Percentiles rank a stretch among this genome's conserved stretches.
These are phyloP conservation scores for Blastobasis adustella DNA, from an alignment of 2,888 invertebrate species.

Conservation along the genomic window DNA sequence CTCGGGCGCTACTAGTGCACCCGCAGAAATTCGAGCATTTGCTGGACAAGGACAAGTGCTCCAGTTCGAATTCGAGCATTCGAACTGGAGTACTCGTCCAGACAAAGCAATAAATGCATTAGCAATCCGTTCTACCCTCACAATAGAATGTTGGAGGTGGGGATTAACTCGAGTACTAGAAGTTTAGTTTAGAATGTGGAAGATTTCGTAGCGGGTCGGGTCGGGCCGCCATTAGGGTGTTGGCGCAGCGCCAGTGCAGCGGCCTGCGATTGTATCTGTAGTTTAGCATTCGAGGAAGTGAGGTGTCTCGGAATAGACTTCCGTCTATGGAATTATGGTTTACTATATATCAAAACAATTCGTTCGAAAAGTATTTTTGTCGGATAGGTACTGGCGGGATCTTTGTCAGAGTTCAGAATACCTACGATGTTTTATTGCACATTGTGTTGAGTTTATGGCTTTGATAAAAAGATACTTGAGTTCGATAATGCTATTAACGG, in stretches of 20 bases:
- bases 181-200: slow-evolving; percentile 58
- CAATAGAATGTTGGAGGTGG: slow-evolving; percentile 18
- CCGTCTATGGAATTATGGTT: slow-evolving; percentile 44
- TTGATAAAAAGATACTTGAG: too few species aligned
- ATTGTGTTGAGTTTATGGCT: too few species aligned
- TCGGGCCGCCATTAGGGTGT: slow-evolving; percentile 55
- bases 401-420: too few species aligned
- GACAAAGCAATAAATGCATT: not conserved
- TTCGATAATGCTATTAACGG: too few species aligned
- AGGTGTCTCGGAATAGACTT: slow-evolving; percentile 61
- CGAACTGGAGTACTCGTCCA: too few species aligned
- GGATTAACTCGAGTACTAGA: slow-evolving; percentile 49
- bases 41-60: too few species aligned
- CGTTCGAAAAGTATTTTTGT: too few species aligned
- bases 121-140: not conserved
- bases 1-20: slow-evolving; percentile 11
- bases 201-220: slow-evolving; percentile 61
- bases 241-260: slow-evolving; percentile 53
- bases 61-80: too few species aligned
- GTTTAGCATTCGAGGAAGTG: slow-evolving; percentile 70
- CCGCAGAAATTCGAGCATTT: not conserved
- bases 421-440: too few species aligned
- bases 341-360: slow-evolving; percentile 19
- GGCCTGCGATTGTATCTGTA: slow-evolving; percentile 67
- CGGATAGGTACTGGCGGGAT: too few species aligned